These are phyloP conservation scores for Cheirogaleus medius DNA, from an alignment of 2,113 vertebrate species.

Conservation along the genomic window DNA sequence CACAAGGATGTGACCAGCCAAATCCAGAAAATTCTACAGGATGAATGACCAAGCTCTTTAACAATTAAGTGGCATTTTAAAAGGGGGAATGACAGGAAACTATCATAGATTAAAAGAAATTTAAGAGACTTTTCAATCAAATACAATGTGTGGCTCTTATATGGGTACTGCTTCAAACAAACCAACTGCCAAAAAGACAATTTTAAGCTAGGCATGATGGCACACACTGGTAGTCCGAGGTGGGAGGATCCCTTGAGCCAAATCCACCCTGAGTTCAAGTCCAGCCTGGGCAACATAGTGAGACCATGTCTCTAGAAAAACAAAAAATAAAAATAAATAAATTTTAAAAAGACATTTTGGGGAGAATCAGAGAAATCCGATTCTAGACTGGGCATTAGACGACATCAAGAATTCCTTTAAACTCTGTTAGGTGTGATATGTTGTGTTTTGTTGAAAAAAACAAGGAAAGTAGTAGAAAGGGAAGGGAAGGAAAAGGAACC, in stretches of 20 bases:
- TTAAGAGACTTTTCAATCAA: background rate
- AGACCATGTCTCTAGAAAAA: background rate
- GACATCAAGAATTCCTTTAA: background rate
- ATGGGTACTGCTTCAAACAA: background rate
- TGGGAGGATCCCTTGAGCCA: background rate
- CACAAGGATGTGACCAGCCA: background rate
- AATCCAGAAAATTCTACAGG: background rate
- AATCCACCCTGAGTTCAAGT: background rate
- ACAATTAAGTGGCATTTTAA: background rate
- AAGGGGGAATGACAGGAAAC: background rate
- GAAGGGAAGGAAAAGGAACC: background rate
- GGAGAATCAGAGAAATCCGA: background rate
- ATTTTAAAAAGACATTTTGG: background rate
- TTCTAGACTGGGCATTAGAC: background rate
- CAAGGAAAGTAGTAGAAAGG: background rate
- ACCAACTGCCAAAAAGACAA: background rate
- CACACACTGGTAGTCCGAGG: background rate
- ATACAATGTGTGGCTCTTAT: background rate
- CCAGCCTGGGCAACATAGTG: background rate
- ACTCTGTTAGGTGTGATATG: background rate
- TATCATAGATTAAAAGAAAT: background rate
- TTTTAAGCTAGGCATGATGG: background rate
- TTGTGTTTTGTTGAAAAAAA: background rate
- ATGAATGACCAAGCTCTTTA: background rate
- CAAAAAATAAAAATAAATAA: background rate